Evolutionary conservation across 2,797 vertebrate genomes (phyloP).

Genomic region (Valencia hispanica): DNA sequence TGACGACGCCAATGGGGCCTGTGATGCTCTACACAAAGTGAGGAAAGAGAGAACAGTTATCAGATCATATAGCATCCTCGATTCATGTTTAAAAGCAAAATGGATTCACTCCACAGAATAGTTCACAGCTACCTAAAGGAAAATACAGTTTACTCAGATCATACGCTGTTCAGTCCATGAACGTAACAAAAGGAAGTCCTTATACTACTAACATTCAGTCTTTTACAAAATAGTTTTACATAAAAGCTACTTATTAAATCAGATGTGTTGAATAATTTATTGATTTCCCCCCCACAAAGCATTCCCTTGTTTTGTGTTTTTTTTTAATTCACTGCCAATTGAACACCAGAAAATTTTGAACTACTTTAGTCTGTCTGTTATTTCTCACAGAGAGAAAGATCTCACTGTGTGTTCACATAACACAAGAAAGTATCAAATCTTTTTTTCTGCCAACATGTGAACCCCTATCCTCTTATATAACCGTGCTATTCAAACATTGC

Average conservation of each 20-base stretch:
- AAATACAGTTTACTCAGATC: conserved; percentile 2
- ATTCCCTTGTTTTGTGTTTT: not conserved
- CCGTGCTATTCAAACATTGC: conserved; percentile 24
- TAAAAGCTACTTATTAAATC: not conserved
- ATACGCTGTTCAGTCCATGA: not conserved
- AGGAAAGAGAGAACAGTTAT: conserved; percentile 24
- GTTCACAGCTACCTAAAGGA: conserved; percentile 5
- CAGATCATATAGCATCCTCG: conserved; percentile 12
- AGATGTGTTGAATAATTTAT: conserved; percentile 2
- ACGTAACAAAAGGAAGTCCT: not conserved
- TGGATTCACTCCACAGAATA: not conserved
- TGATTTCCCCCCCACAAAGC: not conserved
- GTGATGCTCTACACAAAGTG: conserved; percentile 33
- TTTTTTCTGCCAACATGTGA: conserved; percentile 34
- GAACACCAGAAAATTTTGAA: conserved; percentile 21
- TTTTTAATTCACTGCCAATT: conserved; percentile 10
- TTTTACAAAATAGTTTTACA: not conserved
- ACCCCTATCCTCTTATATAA: conserved; percentile 42
- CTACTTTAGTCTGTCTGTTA: not conserved
- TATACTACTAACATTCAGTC: conserved; percentile 3
- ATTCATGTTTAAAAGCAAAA: conserved; percentile 20
- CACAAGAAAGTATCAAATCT: conserved; percentile 21
- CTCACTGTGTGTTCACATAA: conserved; percentile 22
- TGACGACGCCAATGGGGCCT: no score
- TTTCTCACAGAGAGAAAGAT: conserved; percentile 15